phyloP scores from a whole-genome alignment of 2,113 vertebrate species.

The Lophius piscatorius region DNA sequence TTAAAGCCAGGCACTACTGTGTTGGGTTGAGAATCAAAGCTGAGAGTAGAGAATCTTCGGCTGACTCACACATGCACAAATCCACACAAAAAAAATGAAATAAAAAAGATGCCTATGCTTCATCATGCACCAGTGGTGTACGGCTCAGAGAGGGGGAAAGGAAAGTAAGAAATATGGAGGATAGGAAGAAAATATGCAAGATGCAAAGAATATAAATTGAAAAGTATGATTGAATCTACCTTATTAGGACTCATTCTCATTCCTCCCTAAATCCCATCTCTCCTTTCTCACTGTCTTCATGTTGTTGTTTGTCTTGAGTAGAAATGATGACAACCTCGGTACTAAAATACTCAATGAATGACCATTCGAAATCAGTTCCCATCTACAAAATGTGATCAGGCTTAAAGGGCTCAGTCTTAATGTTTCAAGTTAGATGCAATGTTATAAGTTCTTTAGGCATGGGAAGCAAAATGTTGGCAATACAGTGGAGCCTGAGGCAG shows the following conservation, averaged over 20 bases:
- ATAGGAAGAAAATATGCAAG: constrained; percentile 2
- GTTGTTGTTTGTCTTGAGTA: no score
- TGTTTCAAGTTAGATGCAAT: no score
- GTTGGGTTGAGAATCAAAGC: constrained; percentile 34
- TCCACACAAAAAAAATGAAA: neutral
- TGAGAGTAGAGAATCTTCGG: constrained; percentile 28
- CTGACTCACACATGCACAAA: constrained; percentile 16
- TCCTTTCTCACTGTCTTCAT: no score
- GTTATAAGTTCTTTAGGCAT: no score
- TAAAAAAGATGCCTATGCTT: neutral
- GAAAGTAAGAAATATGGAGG: neutral
- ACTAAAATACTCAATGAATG: no score
- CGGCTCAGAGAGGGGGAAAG: neutral
- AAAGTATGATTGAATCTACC: no score
- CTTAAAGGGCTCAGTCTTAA: no score
- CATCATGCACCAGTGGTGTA: constrained; percentile 3
- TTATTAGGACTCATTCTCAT: constrained; percentile 4
- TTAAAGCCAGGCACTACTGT: constrained; percentile 38
- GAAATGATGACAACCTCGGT: no score
- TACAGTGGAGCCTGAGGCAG: no score
- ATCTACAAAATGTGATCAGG: no score
- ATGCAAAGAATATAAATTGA: neutral
- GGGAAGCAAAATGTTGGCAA: no score
- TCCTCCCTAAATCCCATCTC: neutral
- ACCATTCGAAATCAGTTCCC: no score